Evolutionary conservation across 1,140 invertebrate genomes (phyloP).

Genomic region (Heliconius hewitsoni): DNA sequence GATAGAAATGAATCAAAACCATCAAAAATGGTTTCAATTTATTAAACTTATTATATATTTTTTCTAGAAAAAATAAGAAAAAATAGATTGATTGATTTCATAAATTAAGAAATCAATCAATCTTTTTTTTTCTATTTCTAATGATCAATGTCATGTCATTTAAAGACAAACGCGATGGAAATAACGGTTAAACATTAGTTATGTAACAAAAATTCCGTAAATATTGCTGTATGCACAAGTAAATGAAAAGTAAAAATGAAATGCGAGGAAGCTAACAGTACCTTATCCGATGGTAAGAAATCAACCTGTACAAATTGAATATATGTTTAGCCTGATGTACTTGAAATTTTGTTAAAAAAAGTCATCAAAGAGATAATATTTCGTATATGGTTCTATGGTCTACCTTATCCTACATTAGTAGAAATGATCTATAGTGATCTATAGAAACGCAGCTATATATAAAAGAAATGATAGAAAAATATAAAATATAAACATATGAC

Average conservation of each 20-base stretch:
- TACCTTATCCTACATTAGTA: no score
- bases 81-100: no score
- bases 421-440: neutral
- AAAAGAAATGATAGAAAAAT: neutral
- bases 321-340: neutral
- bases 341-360: neutral
- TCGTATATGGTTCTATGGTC: no score
- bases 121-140: no score
- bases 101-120: no score
- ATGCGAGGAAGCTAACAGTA: neutral
- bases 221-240: neutral
- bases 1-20: no score
- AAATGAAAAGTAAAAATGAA: neutral
- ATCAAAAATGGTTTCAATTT: no score
- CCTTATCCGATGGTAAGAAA: neutral
- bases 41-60: no score
- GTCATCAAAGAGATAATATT: neutral
- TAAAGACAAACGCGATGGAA: no score
- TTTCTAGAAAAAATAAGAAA: no score
- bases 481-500: conserved; percentile 16
- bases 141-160: no score
- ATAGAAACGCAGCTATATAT: neutral
- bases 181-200: neutral
- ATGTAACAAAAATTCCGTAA: neutral
- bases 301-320: no score